Base-by-base conservation (phyloP, 1,140 invertebrate species). In the Pogonomyrmex californicus region DNA sequence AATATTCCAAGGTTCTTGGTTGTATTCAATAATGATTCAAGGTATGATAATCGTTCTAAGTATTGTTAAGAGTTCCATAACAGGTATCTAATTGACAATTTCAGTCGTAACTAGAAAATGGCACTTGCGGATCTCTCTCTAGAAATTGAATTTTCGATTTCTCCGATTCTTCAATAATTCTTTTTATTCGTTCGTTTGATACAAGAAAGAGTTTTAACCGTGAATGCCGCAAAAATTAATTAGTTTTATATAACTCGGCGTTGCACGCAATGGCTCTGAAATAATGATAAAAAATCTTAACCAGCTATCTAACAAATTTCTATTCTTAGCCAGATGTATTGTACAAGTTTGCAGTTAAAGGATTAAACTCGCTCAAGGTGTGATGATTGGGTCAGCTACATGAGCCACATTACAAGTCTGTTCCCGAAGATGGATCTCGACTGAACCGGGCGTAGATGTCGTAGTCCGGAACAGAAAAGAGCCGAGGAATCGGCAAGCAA, bases 401-500 rank as follows among this genome's bases (percentile, higher is more conserved):
- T 30, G 38, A 79, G 62, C 62, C 62, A 56, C 33, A 30, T 70
- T 70, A 56, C 38, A 9, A 83, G 60, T 83, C 70, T 54, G 12
- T 83, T 44, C 6, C 7, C 41, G 30, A 77, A 85, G 70, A 87
- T 87, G 86, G 23, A 66, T n/a, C 30, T 63, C 17, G 47, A 68
- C 23, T 23, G 33, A n/a, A 75, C 62, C 68, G 56, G 10, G 56
- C 14, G 63, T 85, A 47, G 81, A 88, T 68, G 44, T 58, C 88
- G 88, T 77, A 78, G 58, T 78, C 77, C 88, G 66, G 41, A 86
- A 60, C 44, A 58, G 62, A 70, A 81, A 87, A 78, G 81, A 90
- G 68, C 68, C 17, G 75, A 62, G 86, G 82, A 85, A 86, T 90
- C 65, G 60, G n/a, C 38, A 47, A 49, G 10, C 66, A 17, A 41